Conservation (phyloP, 2,888 invertebrate species). For the Mesorhabditis sp. region DNA sequence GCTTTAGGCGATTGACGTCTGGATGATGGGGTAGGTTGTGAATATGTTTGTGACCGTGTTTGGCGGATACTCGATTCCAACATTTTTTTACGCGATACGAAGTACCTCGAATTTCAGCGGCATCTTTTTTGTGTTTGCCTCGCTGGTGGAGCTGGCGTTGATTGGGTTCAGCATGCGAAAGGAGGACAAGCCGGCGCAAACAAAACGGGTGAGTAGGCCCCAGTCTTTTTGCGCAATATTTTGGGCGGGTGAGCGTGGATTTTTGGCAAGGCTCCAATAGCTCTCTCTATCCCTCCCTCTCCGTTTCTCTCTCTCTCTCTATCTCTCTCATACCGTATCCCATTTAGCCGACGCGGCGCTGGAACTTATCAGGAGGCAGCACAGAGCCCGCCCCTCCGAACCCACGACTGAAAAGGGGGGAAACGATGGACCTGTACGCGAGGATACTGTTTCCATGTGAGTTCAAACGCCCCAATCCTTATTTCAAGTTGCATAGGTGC, state of each 20-base stretch:
- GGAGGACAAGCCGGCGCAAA: constrained; percentile 38
- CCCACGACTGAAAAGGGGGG: constrained; percentile 25
- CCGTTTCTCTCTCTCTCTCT: too few relatives aligned
- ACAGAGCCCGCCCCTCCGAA: not conserved
- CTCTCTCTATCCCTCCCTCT: too few relatives aligned
- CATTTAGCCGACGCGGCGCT: not conserved
- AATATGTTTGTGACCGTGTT: not conserved
- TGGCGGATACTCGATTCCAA: too few relatives aligned
- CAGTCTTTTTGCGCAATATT: too few relatives aligned
- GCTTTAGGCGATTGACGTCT: constrained; percentile 42
- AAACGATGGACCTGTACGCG: constrained; percentile 42
- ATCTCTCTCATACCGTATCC: not conserved
- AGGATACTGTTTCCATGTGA: constrained; percentile 50
- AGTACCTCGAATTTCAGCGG: constrained; percentile 38
- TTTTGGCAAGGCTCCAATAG: too few relatives aligned
- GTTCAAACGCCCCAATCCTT: constrained; percentile 29
- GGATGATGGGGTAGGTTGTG: constrained; percentile 45
- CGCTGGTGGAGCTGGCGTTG: constrained; percentile 54
- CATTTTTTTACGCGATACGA: not conserved
- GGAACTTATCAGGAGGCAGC: not conserved
- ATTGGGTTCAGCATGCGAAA: constrained; percentile 51
- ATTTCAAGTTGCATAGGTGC: constrained; percentile 50
- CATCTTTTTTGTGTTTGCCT: constrained; percentile 56
- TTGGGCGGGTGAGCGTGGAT: too few relatives aligned
- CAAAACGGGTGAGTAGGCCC: not conserved